Evolutionary conservation across 1,140 invertebrate species (phyloP).

Genomic region (Prorops nasuta): DNA sequence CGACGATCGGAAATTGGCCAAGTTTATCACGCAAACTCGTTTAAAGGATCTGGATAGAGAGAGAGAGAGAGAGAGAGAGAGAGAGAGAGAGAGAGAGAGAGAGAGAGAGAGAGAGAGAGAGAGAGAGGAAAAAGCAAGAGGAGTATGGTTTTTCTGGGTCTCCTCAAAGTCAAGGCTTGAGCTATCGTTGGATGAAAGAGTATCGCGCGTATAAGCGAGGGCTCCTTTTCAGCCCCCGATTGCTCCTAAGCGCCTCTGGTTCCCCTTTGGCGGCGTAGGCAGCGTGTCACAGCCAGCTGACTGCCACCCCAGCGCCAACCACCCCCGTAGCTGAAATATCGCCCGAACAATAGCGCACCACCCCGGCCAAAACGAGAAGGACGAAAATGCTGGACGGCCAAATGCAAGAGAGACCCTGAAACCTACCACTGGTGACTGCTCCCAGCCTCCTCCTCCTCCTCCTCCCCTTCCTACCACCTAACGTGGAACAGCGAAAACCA

Average conservation of each 20-base stretch:
- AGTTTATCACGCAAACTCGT: not conserved
- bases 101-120: not conserved
- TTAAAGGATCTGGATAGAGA: not conserved
- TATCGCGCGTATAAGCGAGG: conserved; percentile 28
- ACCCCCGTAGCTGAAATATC: conserved; percentile 52
- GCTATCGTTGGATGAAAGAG: conserved; percentile 44
- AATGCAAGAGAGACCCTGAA: not conserved
- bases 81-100: conserved; percentile 5
- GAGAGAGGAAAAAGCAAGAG: conserved; percentile 9
- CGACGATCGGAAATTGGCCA: too few relatives aligned
- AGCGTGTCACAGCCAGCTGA: conserved; percentile 57
- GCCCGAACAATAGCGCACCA: conserved; percentile 52
- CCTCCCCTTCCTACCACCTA: conserved; percentile 1
- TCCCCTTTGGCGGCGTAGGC: conserved; percentile 52
- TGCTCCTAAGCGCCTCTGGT: conserved; percentile 48
- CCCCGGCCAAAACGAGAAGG: conserved; percentile 16
- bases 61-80: not conserved
- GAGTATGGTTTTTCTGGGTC: too few relatives aligned
- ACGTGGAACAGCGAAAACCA: conserved; percentile 17
- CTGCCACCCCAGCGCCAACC: conserved; percentile 40
- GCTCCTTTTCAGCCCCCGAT: conserved; percentile 42
- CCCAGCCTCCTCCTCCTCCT: conserved; percentile 18
- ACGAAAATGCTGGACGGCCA: conserved; percentile 9
- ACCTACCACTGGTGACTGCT: conserved; percentile 22
- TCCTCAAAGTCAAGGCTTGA: conserved; percentile 36